Evolutionary conservation across 2,113 vertebrate species (phyloP), one percentile per base, ranked within the genome.

Genomic region (Caranx ignobilis): DNA sequence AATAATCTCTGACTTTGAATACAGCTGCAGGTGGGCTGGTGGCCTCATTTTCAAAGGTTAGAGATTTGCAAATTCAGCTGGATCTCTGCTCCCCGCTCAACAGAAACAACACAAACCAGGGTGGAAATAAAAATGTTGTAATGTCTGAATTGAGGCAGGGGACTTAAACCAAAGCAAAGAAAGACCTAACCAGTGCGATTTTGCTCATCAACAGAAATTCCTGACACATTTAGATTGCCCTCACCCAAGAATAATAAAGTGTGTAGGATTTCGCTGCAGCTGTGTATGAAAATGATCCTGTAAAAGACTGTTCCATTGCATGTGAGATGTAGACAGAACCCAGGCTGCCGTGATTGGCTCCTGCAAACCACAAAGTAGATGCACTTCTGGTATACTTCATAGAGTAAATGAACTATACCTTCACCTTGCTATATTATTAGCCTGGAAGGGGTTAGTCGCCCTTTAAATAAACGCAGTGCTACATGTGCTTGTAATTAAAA

Each of bases 161-260:
- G 73, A 88, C 72, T 71, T 72, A 63, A 78, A 85, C 68, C 45
- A 88, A 80, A 82, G 77, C 60, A 84, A 85, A 90, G 83, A 81
- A 43, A 89, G 62, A 71, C 70, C 56, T 55, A 57, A 76, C 54
- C 74, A 45, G 67, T 66, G 70, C 7, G 54, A 87, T 87, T 91
- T 80, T 69, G 73, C 79, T 90, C 87, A 93, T 94, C 90, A 87
- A 88, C 80, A 85, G 63, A 89, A 77, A 72, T 90, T 88, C 90
- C 75, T 92, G 84, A 92, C 82, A 77, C 83, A 72, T 91, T 87
- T 75, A 71, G 75, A 83, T 87, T 54, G n/a, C 71, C n/a, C 52
- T 75, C 45, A 4, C 79, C 91, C 91, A 94, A 92, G 87, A 92
- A 93, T 91, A 95, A 94, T 77, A 93, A 82, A 84, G 83, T 82